Percentiles rank a stretch among this genome's conserved stretches.
Evolutionary conservation across 2,888 invertebrate genomes (phyloP).

Genomic region (Dorcus hopei): DNA sequence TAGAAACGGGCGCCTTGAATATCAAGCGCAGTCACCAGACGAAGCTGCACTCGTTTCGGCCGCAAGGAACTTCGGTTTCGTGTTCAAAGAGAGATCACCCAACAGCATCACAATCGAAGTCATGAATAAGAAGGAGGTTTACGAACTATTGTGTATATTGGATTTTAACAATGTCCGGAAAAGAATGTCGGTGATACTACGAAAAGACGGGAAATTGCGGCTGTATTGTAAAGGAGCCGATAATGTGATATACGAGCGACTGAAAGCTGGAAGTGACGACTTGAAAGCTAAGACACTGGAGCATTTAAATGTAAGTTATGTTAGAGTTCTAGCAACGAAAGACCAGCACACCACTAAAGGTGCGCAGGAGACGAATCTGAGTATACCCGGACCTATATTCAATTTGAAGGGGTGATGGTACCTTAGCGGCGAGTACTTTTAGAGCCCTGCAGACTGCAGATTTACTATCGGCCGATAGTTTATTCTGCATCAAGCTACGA

Average conservation of each 20-base stretch:
- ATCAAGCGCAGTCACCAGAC: conserved; percentile 98
- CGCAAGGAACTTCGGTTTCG: conserved; percentile 97
- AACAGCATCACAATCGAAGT: conserved; percentile 91
- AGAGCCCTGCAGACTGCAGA: no score
- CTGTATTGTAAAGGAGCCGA: conserved; percentile 98
- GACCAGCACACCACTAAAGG: no score
- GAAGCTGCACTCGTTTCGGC: conserved; percentile 97
- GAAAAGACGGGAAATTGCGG: conserved; percentile 76
- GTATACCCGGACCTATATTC: no score
- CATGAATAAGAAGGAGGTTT: conserved; percentile 79
- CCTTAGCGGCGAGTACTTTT: no score
- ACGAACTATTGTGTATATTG: conserved; percentile 94
- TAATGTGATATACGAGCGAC: conserved; percentile 93
- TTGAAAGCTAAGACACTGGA: conserved; percentile 82
- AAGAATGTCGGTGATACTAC: conserved; percentile 95
- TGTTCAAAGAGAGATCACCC: conserved; percentile 89
- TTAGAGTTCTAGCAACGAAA: background rate
- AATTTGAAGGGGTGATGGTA: no score
- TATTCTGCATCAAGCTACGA: no score
- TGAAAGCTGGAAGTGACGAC: conserved; percentile 72
- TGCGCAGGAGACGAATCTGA: no score
- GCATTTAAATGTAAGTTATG: conserved; percentile 81
- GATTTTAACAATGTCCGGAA: conserved; percentile 99
- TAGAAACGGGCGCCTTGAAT: conserved; percentile 75
- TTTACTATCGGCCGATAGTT: no score